Evolutionary conservation across 1,140 invertebrate species (phyloP).

Genomic region (Thalassaphorura encarpata): DNA sequence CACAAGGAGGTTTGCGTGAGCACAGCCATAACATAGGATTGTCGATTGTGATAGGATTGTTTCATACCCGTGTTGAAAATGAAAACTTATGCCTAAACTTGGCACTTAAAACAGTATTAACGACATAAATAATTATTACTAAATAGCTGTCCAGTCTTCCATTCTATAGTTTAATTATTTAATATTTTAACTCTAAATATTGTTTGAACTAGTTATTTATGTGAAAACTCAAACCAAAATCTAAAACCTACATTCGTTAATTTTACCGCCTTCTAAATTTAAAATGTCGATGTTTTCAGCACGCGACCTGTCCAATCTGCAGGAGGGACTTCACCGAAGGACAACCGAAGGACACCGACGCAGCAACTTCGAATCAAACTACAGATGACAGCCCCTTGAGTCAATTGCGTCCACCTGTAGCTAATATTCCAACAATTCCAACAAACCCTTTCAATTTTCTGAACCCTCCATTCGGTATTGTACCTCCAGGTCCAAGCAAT

Average conservation of each 20-base stretch:
- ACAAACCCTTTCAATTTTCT: background rate
- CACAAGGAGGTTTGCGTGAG: too few relatives aligned
- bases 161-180: background rate
- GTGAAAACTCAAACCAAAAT: background rate
- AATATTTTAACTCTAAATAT: background rate
- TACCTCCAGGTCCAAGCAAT: conserved; percentile 2
- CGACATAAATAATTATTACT: too few relatives aligned
- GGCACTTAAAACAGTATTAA: too few relatives aligned
- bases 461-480: background rate
- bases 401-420: background rate
- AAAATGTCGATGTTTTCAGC: conserved; percentile 46
- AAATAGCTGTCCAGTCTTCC: too few relatives aligned
- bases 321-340: conserved; percentile 61
- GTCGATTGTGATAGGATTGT: too few relatives aligned
- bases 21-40: too few relatives aligned
- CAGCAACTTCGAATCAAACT: background rate
- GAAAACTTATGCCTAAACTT: too few relatives aligned
- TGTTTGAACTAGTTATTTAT: background rate
- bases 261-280: background rate
- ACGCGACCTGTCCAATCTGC: conserved; percentile 92
- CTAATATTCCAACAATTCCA: background rate
- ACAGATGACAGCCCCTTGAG: background rate
- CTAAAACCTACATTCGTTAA: background rate
- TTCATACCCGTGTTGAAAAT: too few relatives aligned
- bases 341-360: background rate